Evolutionary conservation across 2,797 vertebrate species (phyloP).

Genomic region (Eremophila alpestris): DNA sequence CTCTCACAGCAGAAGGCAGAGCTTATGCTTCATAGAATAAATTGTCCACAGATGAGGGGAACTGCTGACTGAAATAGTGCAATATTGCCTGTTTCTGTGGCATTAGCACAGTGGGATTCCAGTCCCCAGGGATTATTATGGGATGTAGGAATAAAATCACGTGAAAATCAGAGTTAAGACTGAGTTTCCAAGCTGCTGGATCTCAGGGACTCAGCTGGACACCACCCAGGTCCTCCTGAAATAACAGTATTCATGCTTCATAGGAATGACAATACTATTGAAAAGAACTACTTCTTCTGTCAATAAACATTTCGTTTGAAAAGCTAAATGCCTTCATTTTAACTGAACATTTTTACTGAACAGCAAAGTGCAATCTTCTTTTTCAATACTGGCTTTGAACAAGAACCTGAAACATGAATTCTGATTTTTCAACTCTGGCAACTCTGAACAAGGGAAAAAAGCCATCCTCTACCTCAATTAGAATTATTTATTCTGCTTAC

Average conservation of each 20-base stretch:
- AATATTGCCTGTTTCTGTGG: not conserved
- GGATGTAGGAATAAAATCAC: fast-evolving
- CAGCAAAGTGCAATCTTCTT: not conserved
- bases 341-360: not conserved
- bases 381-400: not conserved
- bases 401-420: not conserved
- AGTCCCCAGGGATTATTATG: not conserved
- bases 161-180: not conserved
- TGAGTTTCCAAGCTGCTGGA: not conserved
- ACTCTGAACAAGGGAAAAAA: not conserved
- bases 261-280: not conserved
- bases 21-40: not conserved
- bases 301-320: conserved; percentile 30
- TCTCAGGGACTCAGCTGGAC: not conserved
- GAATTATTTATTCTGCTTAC: not conserved
- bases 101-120: not conserved
- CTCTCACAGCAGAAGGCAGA: not conserved
- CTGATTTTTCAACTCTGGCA: not conserved
- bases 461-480: not conserved
- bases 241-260: not conserved
- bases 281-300: conserved; percentile 1
- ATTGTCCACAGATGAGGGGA: not conserved
- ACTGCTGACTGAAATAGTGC: not conserved
- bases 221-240: not conserved
- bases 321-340: not conserved